Evolutionary conservation across 2,113 vertebrate genomes (phyloP).

Genomic region (Rhinichthys klamathensis): DNA sequence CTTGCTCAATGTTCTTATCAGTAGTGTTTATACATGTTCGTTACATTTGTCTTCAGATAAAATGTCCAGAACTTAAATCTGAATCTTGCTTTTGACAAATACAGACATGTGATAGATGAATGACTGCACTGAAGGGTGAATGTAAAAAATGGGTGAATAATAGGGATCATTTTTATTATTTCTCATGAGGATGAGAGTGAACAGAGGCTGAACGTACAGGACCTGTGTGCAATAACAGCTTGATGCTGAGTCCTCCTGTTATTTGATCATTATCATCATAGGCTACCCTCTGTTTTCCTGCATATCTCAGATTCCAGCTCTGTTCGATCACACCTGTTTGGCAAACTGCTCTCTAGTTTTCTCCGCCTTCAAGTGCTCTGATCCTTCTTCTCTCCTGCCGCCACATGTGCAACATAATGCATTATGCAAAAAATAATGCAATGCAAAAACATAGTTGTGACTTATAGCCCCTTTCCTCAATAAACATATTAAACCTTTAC

Average conservation of each 20-base stretch:
- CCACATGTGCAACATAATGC: background rate
- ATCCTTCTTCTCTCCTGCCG: background rate
- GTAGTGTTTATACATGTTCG: background rate
- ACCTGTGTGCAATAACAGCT: background rate
- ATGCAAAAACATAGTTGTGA: background rate
- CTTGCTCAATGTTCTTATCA: too few relatives aligned
- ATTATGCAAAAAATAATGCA: background rate
- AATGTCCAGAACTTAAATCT: background rate
- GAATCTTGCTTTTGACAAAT: background rate
- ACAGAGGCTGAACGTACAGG: background rate
- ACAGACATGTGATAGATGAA: too few relatives aligned
- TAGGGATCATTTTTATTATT: background rate
- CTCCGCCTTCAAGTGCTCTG: background rate
- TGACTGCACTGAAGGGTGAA: background rate
- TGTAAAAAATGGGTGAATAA: background rate
- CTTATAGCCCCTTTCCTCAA: background rate
- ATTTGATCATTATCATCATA: constrained; percentile 25
- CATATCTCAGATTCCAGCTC: constrained; percentile 56
- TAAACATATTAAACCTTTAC: background rate
- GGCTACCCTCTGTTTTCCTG: constrained; percentile 26
- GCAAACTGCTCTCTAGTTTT: background rate
- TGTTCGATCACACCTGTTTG: constrained; percentile 56
- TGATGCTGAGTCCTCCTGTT: constrained; percentile 34
- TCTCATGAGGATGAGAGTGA: background rate
- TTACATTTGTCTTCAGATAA: background rate